phyloP scores from a whole-genome alignment of 2,797 vertebrate species.

The Acanthurus lineatus region DNA sequence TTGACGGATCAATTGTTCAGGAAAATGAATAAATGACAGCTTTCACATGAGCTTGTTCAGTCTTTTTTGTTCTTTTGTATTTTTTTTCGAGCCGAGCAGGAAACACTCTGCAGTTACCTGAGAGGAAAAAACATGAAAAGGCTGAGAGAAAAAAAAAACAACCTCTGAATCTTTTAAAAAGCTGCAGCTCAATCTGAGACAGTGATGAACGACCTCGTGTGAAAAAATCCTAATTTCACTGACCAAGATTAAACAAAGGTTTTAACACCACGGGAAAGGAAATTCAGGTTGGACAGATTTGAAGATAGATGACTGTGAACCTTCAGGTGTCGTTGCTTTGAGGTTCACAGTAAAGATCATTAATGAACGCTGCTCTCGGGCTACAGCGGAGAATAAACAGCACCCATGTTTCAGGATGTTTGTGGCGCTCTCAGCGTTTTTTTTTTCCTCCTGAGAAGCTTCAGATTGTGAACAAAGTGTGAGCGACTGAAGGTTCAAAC shows the following conservation, averaged over 20 bases:
- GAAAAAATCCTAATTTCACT: neutral
- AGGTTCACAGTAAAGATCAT: conserved; percentile 20
- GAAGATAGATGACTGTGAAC: no score
- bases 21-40: conserved; percentile 22
- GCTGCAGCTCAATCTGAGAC: neutral
- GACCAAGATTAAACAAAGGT: neutral
- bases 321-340: neutral
- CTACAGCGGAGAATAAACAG: conserved; percentile 1
- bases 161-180: neutral
- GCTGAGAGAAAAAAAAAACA: neutral
- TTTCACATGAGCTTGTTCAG: conserved; percentile 11
- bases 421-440: neutral
- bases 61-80: conserved; percentile 3
- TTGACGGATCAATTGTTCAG: conserved; percentile 29
- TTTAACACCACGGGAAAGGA: neutral
- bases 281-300: neutral
- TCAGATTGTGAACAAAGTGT: conserved; percentile 31
- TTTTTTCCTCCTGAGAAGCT: conserved; percentile 23
- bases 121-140: conserved; percentile 25
- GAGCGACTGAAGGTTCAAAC: conserved; percentile 14
- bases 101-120: conserved; percentile 22
- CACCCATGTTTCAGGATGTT: neutral
- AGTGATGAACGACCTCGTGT: neutral
- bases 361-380: conserved; percentile 29
- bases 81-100: conserved; percentile 23